Percentiles rank a stretch among this genome's conserved stretches.
Conservation (phyloP, 1,140 invertebrate species). For the Conus betulinus region DNA sequence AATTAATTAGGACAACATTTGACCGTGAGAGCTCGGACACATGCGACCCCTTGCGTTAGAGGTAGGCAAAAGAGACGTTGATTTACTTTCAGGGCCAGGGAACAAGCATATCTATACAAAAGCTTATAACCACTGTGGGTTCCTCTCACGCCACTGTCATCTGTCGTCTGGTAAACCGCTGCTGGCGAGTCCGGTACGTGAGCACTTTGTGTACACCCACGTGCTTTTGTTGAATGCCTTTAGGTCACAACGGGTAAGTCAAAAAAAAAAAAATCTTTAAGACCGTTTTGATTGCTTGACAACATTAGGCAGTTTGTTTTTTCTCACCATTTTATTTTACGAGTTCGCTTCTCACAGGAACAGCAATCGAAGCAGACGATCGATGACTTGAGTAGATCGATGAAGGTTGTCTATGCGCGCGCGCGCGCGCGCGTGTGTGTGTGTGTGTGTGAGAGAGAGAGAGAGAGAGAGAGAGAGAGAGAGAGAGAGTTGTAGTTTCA, state of each 20-base stretch:
- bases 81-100: background rate
- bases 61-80: background rate
- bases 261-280: background rate
- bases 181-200: background rate
- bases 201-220: background rate
- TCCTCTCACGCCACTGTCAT: slow-evolving; percentile 7
- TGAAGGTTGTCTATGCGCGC: no score
- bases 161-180: background rate
- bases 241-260: background rate
- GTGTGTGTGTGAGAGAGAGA: no score
- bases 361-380: background rate
- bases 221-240: background rate
- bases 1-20: no score
- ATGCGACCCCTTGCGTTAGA: no score
- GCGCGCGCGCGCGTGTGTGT: no score
- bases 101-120: background rate
- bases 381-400: background rate
- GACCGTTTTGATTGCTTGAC: no score
- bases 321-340: no score
- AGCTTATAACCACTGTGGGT: background rate
- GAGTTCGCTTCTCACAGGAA: no score
- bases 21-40: no score
- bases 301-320: no score
- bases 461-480: no score
- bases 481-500: no score